phyloP scores from a whole-genome alignment of 2,113 vertebrate genomes.

The Campylorhamphus procurvoides region DNA sequence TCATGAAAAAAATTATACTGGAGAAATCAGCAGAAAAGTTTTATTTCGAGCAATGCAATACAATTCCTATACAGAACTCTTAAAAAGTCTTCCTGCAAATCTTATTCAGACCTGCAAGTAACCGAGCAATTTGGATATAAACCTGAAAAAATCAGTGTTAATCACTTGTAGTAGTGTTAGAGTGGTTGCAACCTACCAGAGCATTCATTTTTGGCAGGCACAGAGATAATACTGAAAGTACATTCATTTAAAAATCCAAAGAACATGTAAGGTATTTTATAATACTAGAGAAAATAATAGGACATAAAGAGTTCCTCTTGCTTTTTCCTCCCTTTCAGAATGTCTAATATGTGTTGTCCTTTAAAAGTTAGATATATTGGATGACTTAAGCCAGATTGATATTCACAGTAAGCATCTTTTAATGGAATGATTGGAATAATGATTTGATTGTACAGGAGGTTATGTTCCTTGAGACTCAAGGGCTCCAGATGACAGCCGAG shows the following conservation, averaged over 20 bases:
- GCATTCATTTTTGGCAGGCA: background rate
- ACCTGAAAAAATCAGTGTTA: background rate
- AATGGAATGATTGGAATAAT: background rate
- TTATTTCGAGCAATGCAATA: background rate
- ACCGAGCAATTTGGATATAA: background rate
- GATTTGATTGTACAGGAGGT: background rate
- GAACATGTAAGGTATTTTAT: background rate
- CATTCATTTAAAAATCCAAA: background rate
- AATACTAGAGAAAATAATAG: background rate
- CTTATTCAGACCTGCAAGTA: background rate
- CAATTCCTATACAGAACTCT: background rate
- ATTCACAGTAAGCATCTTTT: background rate
- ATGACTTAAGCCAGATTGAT: background rate
- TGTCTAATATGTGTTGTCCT: background rate
- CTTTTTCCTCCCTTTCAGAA: background rate
- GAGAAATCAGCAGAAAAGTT: background rate
- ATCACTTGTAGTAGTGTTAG: background rate
- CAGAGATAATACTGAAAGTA: background rate
- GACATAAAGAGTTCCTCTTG: background rate
- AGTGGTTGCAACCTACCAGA: background rate
- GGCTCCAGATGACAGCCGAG: background rate
- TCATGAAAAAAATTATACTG: background rate
- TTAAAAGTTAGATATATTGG: background rate
- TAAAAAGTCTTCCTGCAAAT: background rate
- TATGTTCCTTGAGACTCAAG: background rate